phyloP scores from a whole-genome alignment of 92 coral and sea anemone species.

The Porites rus region DNA sequence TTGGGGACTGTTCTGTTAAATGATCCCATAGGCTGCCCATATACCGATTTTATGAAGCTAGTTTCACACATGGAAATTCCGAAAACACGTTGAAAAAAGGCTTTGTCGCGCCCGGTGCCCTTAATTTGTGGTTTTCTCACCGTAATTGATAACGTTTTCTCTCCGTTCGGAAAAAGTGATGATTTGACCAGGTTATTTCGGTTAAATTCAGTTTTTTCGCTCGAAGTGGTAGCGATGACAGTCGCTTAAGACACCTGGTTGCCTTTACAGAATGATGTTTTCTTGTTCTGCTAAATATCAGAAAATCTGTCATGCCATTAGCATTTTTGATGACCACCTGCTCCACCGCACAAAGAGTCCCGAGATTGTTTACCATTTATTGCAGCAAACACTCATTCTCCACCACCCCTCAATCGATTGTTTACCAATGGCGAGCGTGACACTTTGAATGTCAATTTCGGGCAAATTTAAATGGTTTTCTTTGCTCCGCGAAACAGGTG shows the following conservation, averaged over 20 bases:
- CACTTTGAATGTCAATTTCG: slow-evolving; percentile 47
- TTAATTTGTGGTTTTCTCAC: slow-evolving; percentile 31
- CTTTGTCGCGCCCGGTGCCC: slow-evolving; percentile 19
- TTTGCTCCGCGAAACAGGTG: slow-evolving; percentile 50
- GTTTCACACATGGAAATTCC: slow-evolving; percentile 61
- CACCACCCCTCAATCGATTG: slow-evolving; percentile 68
- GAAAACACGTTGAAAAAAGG: slow-evolving; percentile 10
- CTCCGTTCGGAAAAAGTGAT: neutral
- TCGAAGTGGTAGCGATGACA: neutral
- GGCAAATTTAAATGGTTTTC: slow-evolving; percentile 47
- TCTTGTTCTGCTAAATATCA: slow-evolving; percentile 64
- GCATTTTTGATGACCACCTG: slow-evolving; percentile 91
- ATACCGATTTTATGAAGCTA: slow-evolving; percentile 45
- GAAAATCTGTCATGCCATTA: slow-evolving; percentile 82
- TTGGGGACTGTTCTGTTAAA: slow-evolving; percentile 16
- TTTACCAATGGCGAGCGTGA: slow-evolving; percentile 60
- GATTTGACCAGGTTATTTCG: neutral
- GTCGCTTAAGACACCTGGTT: slow-evolving; percentile 74
- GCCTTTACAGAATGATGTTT: slow-evolving; percentile 52
- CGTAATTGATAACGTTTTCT: slow-evolving; percentile 28
- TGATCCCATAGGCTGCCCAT: slow-evolving; percentile 56
- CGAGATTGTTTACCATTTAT: slow-evolving; percentile 85
- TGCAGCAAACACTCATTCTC: slow-evolving; percentile 72
- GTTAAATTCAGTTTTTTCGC: neutral
- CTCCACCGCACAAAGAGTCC: slow-evolving; percentile 67